phyloP scores from a whole-genome alignment of 2,113 vertebrate genomes.

The Proterorhinus semilunaris region DNA sequence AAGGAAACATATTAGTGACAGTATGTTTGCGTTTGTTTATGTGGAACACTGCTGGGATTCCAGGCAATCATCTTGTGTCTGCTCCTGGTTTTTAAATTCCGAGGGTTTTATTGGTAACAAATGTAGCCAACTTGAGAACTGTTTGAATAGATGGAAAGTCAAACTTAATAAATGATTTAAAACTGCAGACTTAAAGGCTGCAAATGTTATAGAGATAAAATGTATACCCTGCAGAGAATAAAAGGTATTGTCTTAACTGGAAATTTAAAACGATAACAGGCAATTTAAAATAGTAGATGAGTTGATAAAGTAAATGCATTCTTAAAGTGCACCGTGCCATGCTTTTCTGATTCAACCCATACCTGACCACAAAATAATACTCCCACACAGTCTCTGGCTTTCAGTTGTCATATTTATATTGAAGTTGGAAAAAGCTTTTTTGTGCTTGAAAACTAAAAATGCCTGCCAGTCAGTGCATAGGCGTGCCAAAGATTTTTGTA shows the following conservation, averaged over 20 bases:
- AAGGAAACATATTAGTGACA: neutral
- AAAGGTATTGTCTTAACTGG: no score
- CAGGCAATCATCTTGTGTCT: neutral
- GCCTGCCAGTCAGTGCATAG: slow-evolving; percentile 4
- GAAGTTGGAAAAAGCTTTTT: neutral
- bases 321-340: neutral
- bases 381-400: neutral
- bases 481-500: slow-evolving; percentile 1
- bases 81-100: neutral
- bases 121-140: neutral
- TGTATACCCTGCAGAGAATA: no score
- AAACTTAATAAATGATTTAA: neutral
- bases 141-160: neutral
- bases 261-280: no score
- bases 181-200: no score
- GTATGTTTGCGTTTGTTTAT: slow-evolving; percentile 1
- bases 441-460: neutral
- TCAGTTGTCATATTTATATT: slow-evolving; percentile 4
- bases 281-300: no score
- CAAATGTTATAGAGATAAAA: no score
- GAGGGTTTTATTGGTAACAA: neutral
- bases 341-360: neutral
- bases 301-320: no score
- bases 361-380: neutral
- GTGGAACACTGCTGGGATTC: slow-evolving; percentile 4